Evolutionary conservation across 2,888 invertebrate genomes (phyloP).

Genomic region (Nemoura dubitans): DNA sequence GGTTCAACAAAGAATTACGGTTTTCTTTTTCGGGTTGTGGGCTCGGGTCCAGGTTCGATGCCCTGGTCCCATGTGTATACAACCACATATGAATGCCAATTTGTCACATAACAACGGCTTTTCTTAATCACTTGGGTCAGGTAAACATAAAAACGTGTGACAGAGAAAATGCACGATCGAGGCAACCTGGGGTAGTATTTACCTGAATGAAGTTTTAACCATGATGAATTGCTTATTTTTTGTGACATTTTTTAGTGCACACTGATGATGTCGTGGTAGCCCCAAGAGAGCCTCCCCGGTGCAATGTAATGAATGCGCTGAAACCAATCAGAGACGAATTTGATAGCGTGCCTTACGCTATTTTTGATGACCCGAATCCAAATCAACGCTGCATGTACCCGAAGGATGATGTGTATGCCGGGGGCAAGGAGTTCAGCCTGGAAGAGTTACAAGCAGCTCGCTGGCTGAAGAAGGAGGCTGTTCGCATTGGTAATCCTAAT

Average conservation of each 20-base stretch:
- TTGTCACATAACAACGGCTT: no score
- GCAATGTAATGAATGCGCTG: background rate
- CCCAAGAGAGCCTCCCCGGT: background rate
- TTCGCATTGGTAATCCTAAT: background rate
- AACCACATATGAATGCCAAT: no score
- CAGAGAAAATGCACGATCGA: no score
- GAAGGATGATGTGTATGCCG: slow-evolving; percentile 70
- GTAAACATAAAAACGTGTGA: no score
- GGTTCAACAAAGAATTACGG: no score
- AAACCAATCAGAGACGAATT: background rate
- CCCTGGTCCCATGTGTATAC: no score
- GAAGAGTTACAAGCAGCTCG: slow-evolving; percentile 74
- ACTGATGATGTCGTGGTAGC: background rate
- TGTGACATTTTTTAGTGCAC: slow-evolving; percentile 23
- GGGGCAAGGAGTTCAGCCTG: slow-evolving; percentile 76
- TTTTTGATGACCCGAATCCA: slow-evolving; percentile 62
- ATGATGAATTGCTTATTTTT: no score
- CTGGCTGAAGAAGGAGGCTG: slow-evolving; percentile 49
- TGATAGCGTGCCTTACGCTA: background rate
- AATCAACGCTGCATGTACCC: slow-evolving; percentile 74
- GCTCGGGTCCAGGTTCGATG: no score
- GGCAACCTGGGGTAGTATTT: no score
- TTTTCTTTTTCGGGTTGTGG: no score
- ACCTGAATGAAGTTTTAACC: no score
- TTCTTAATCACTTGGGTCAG: no score